These are phyloP conservation scores for Porites divaricata DNA, from an alignment of 92 coral and sea anemone species.

Conservation along the genomic window DNA sequence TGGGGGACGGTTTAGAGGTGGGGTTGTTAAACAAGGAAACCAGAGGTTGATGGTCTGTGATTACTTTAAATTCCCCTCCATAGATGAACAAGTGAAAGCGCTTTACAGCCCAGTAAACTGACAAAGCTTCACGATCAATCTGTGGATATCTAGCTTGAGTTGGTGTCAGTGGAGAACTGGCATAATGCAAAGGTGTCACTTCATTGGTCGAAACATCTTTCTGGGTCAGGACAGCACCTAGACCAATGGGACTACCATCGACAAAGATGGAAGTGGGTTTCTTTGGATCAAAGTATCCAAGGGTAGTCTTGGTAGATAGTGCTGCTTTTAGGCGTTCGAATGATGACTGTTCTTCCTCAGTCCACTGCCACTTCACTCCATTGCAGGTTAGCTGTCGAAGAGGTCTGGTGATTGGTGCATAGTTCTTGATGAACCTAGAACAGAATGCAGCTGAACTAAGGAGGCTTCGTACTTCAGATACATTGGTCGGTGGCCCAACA, in stretches of 20 bases:
- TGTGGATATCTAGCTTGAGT: slow-evolving; percentile 44
- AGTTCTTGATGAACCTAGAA: slow-evolving; percentile 63
- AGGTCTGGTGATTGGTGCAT: slow-evolving; percentile 60
- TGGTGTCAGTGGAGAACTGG: slow-evolving; percentile 56
- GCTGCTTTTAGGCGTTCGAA: slow-evolving; percentile 48
- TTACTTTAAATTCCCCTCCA: slow-evolving; percentile 29
- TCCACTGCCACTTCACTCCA: slow-evolving; percentile 32
- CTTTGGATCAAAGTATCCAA: slow-evolving; percentile 57
- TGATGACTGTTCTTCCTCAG: slow-evolving; percentile 31
- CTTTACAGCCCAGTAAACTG: slow-evolving; percentile 57
- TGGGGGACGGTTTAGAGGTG: slow-evolving; percentile 51
- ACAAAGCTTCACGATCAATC: slow-evolving; percentile 54
- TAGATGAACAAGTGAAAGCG: slow-evolving; percentile 29
- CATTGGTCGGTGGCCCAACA: slow-evolving; percentile 49
- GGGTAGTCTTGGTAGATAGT: slow-evolving; percentile 34
- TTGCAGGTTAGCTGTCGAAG: slow-evolving; percentile 59
- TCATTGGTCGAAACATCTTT: slow-evolving; percentile 37
- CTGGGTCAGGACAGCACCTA: slow-evolving; percentile 54
- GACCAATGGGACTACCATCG: slow-evolving; percentile 59
- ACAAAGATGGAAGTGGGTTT: slow-evolving; percentile 46
- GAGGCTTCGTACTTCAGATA: slow-evolving; percentile 60
- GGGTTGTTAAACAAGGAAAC: slow-evolving; percentile 50
- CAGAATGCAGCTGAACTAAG: slow-evolving; percentile 62
- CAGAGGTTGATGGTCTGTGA: slow-evolving; percentile 54
- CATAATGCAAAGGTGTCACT: slow-evolving; percentile 40